phyloP scores from a whole-genome alignment of 1,140 invertebrate species.

The Drosophila grimshawi region DNA sequence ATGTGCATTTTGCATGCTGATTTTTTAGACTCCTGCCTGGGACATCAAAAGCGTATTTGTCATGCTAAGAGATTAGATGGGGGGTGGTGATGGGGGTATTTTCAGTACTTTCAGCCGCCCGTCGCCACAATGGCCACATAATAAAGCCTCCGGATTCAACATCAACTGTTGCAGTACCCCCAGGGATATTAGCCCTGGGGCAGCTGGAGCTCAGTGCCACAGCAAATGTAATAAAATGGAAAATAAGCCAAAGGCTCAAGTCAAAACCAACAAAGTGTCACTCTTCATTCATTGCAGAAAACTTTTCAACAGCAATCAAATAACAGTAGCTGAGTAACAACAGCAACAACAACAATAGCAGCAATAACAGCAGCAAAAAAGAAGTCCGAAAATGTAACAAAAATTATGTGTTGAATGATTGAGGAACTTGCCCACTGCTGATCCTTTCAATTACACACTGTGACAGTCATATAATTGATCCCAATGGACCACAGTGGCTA shows the following conservation, averaged over 20 bases:
- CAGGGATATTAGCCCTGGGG: conserved; percentile 45
- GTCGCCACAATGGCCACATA: conserved; percentile 62
- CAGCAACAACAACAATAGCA: conserved; percentile 11
- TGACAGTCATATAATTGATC: conserved; percentile 82
- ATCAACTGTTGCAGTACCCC: conserved; percentile 61
- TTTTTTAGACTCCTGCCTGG: conserved; percentile 54
- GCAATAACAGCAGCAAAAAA: conserved; percentile 20
- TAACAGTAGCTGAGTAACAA: conserved; percentile 14
- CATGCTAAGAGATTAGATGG: conserved; percentile 65
- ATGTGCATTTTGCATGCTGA: conserved; percentile 72
- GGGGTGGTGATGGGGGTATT: background rate
- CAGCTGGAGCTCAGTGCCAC: conserved; percentile 16
- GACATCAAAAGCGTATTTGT: conserved; percentile 81
- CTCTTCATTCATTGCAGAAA: conserved; percentile 60
- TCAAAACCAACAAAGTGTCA: conserved; percentile 61
- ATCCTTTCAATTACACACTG: conserved; percentile 82
- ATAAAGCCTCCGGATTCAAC: conserved; percentile 40
- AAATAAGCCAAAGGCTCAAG: conserved; percentile 66
- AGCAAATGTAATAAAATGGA: conserved; percentile 69
- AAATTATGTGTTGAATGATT: conserved; percentile 48
- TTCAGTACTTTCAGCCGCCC: background rate
- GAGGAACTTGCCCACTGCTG: conserved; percentile 41
- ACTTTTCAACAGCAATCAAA: conserved; percentile 76
- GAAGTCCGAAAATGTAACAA: conserved; percentile 29
- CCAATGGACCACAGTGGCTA: conserved; percentile 62